Base-by-base conservation (phyloP, 1,140 invertebrate species). In the Drosophila gunungcola region DNA sequence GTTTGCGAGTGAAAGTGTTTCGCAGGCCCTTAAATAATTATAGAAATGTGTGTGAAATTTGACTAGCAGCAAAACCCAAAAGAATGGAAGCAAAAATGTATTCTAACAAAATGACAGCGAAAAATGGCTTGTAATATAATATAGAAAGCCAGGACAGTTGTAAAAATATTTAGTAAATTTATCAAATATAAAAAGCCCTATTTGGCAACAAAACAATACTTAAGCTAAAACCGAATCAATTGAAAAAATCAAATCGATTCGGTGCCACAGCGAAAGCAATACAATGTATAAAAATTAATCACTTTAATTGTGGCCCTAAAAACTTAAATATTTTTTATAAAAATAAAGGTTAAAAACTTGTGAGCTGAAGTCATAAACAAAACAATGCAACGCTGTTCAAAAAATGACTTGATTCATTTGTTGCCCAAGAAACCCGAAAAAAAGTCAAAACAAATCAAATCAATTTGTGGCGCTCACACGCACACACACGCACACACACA, bases 401-500 rank as follows among this genome's bases (percentile, higher is more conserved):
- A 48, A 29, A 29, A n/a, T 3, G 12, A 61, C 32, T 45, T 29
- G 54, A 42, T 60, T 60, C 36, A 13, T 52, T 52, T 52, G 29
- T 36, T 52, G 32, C 4, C 9, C 32, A 52, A 36, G 13, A 56
- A 64, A 42, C 21, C 36, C 54, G 12, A 42, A 68, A 64, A 21
- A 42, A 58, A 48, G 29, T 68, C 38, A 7, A 77, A 54, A 88
- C 84, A 88, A 88, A 88, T 89, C 84, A 88, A 88, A 88, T 86
- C 83, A 86, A 86, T 86, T 88, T 82, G 83, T 70, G 65, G 48
- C 79, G 67, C 67, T 49, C 83, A 75, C 65, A 68, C 45, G 49
- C 34, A 39, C 60, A 70, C 49, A 42, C 42, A 46, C 67, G 58
- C 46, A 42, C 56, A 65, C 72, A 58, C 58, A 51, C 29, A 27